These are phyloP conservation scores for Iselma pallidipennis DNA, from an alignment of 2,888 invertebrate genomes.

Conservation along the genomic window DNA sequence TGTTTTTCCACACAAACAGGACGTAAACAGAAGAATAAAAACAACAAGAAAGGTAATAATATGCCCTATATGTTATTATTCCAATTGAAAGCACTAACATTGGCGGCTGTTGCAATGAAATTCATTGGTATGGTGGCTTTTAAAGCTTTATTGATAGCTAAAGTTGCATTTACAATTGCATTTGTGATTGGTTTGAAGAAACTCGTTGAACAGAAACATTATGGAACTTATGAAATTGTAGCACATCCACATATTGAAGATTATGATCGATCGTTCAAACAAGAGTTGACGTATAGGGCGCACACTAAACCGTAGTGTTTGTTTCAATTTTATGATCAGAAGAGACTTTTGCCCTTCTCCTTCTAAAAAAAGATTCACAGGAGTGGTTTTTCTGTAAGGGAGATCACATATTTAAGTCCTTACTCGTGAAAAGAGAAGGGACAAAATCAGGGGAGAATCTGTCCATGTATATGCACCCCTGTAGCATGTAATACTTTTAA, in stretches of 20 bases:
- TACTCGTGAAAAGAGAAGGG: too few species aligned
- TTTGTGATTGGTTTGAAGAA: slow-evolving; percentile 75
- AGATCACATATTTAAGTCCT: too few species aligned
- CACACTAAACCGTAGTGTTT: too few species aligned
- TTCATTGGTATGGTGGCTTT: slow-evolving; percentile 78
- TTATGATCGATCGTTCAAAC: too few species aligned
- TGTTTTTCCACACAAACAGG: slow-evolving; percentile 58
- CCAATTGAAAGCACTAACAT: slow-evolving; percentile 77
- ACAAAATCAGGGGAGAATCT: too few species aligned
- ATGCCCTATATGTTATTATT: slow-evolving; percentile 75
- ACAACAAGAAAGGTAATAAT: slow-evolving; percentile 68
- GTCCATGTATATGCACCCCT: too few species aligned
- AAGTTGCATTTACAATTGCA: slow-evolving; percentile 79
- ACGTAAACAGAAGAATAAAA: slow-evolving; percentile 70
- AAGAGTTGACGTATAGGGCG: too few species aligned
- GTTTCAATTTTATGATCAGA: too few species aligned
- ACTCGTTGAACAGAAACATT: slow-evolving; percentile 60
- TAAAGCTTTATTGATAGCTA: slow-evolving; percentile 83
- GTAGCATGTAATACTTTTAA: too few species aligned
- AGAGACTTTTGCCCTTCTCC: too few species aligned
- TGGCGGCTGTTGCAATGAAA: slow-evolving; percentile 78
- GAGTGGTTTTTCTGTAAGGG: too few species aligned
- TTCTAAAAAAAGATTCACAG: too few species aligned
- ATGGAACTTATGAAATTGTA: not conserved
- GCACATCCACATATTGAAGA: not conserved